Percentiles rank a stretch among this genome's conserved stretches.
Conservation (phyloP, 2,888 invertebrate species). For the Meiosimyza decipiens region DNA sequence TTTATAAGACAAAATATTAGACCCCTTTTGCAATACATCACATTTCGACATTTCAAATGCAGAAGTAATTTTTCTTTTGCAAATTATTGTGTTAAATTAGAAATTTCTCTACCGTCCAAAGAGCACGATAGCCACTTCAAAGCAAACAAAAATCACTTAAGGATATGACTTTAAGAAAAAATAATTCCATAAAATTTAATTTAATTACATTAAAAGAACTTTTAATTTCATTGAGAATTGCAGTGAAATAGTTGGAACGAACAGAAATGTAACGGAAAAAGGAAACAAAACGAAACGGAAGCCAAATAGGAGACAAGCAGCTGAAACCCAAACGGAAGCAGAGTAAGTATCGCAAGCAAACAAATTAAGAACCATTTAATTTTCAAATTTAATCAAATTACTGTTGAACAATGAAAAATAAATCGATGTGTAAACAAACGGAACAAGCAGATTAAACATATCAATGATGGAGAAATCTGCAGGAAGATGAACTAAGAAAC, state of each 20-base stretch:
- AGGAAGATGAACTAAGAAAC: no score
- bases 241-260: neutral
- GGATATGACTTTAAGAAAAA: no score
- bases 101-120: no score
- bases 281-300: neutral
- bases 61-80: no score
- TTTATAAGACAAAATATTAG: no score
- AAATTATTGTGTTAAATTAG: no score
- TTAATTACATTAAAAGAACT: conserved; percentile 26
- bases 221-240: conserved; percentile 8
- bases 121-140: no score
- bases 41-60: no score
- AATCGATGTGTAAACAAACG: conserved; percentile 16
- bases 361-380: conserved; percentile 31
- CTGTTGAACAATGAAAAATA: conserved; percentile 27
- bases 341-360: conserved; percentile 24
- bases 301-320: conserved; percentile 3
- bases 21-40: no score
- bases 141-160: no score
- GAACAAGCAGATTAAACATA: conserved; percentile 1
- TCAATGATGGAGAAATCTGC: no score
- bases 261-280: neutral
- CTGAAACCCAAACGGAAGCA: neutral
- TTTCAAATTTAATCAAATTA: conserved; percentile 23
- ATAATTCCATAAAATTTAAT: neutral